phyloP scores from a whole-genome alignment of 2,797 vertebrate genomes.

The Caiman crocodilus region DNA sequence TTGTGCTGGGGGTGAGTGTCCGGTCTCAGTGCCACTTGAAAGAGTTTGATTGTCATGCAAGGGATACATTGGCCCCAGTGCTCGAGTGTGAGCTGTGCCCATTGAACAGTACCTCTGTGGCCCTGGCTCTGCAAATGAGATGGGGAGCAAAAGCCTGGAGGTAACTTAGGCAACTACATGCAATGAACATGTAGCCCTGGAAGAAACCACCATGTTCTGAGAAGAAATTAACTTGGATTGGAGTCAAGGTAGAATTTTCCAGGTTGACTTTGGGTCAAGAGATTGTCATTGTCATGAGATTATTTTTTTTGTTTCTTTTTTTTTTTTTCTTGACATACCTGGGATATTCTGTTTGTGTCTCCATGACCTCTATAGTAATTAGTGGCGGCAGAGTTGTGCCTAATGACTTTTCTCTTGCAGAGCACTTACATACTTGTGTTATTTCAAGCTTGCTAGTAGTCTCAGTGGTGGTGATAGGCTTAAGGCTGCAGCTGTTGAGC shows the following conservation, averaged over 20 bases:
- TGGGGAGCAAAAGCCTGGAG: too few species aligned
- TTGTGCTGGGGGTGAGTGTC: not conserved
- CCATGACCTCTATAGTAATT: not conserved
- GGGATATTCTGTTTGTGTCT: too few species aligned
- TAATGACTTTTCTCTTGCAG: not conserved
- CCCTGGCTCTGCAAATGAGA: too few species aligned
- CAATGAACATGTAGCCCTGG: too few species aligned
- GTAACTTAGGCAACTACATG: too few species aligned
- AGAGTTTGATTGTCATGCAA: not conserved
- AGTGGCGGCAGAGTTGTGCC: not conserved
- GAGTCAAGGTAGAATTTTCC: too few species aligned
- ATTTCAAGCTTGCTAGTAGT: not conserved
- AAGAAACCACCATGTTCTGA: too few species aligned
- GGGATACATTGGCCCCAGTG: not conserved
- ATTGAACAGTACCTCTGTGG: not conserved
- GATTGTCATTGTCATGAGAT: too few species aligned
- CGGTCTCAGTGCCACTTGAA: not conserved
- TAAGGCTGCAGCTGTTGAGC: accelerated
- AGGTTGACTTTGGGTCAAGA: too few species aligned
- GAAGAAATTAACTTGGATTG: too few species aligned
- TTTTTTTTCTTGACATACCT: too few species aligned
- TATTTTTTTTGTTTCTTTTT: too few species aligned
- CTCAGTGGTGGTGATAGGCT: not conserved
- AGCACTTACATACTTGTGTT: not conserved
- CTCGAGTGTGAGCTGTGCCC: not conserved